Evolutionary conservation across 2,888 invertebrate species (phyloP), one percentile per base, ranked within the genome.

Genomic region (Eristalinus aeneus): DNA sequence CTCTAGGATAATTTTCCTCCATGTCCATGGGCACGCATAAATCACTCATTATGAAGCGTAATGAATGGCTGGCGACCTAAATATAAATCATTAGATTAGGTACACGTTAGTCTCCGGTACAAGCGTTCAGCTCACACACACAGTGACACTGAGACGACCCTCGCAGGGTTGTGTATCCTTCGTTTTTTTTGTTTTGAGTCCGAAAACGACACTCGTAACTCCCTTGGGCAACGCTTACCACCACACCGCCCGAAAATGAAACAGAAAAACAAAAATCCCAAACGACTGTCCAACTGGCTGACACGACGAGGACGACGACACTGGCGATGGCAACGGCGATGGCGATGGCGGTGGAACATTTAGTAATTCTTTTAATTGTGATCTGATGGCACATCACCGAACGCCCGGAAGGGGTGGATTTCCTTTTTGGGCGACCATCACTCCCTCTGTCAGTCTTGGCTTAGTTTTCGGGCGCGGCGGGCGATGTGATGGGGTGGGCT

Each of bases 1-100:
- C 87, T 46, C 46, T 88, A 77, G 77, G 85, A 85, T 85, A 82
- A 85, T 85, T 84, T 84, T 84, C 76, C 75, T 71, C 81, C 84
- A 82, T 85, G 87, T 78, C 82, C 82, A 77, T 89, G 89, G 89
- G 89, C 89, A 89, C 90, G 90, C 92, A 92, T 92, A 92, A 92
- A 92, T 92, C 92, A 92, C 91, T 92, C 92, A 92, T 92, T 92
- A 92, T 92, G 92, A 92, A 92, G 91, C 92, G 91, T 92, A 92
- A 92, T 92, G 92, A 92, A 92, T 92, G 92, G 92, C 92, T 92
- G 91, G 92, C 92, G 92, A 91, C 92, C 92, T 91, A 91, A 91
- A 92, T 92, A 92, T 92, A 92, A 92, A 92, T 92, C 92, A 92
- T 92, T 92, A 92, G 92, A 92, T 92, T 92, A 91, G 90, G 90